Percentiles rank a stretch among this genome's conserved stretches.
phyloP scores from a whole-genome alignment of 2,888 invertebrate species.

The Silvanus unidentatus region DNA sequence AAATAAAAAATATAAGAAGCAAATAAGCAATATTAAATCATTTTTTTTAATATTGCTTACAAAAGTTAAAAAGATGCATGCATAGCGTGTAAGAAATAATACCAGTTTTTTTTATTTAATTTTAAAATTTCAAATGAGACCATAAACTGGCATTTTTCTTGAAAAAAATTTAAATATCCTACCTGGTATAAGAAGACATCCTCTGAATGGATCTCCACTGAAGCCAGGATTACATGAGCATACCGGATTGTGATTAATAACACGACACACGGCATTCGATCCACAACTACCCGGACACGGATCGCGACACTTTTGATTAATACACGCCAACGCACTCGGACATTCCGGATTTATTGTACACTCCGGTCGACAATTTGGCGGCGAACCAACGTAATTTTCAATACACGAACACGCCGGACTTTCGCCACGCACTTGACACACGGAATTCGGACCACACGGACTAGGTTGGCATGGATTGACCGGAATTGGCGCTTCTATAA shows the following conservation, averaged over 20 bases:
- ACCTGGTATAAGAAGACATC: conserved; percentile 58
- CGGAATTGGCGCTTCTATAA: conserved; percentile 35
- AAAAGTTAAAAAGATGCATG: conserved; percentile 30
- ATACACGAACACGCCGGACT: conserved; percentile 56
- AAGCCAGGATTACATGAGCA: conserved; percentile 65
- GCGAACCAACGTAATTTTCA: conserved; percentile 55
- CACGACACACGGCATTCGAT: conserved; percentile 61
- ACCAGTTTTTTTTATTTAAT: not conserved
- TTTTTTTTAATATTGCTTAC: conserved; percentile 20
- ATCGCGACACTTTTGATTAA: conserved; percentile 65
- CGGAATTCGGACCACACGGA: conserved; percentile 59
- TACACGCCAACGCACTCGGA: conserved; percentile 59
- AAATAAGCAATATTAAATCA: conserved; percentile 16
- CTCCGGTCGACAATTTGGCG: conserved; percentile 65
- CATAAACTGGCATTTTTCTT: no score
- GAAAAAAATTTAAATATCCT: conserved; percentile 32
- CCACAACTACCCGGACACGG: conserved; percentile 64
- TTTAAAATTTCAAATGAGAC: not conserved
- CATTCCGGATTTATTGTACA: conserved; percentile 69
- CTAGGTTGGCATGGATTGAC: conserved; percentile 61
- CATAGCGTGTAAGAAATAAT: conserved; percentile 9
- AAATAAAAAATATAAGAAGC: conserved; percentile 8
- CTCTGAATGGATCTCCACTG: conserved; percentile 74
- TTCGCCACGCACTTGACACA: conserved; percentile 44
- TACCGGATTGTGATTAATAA: conserved; percentile 67